phyloP scores from a whole-genome alignment of 2,797 vertebrate genomes.

The Macropodus opercularis region DNA sequence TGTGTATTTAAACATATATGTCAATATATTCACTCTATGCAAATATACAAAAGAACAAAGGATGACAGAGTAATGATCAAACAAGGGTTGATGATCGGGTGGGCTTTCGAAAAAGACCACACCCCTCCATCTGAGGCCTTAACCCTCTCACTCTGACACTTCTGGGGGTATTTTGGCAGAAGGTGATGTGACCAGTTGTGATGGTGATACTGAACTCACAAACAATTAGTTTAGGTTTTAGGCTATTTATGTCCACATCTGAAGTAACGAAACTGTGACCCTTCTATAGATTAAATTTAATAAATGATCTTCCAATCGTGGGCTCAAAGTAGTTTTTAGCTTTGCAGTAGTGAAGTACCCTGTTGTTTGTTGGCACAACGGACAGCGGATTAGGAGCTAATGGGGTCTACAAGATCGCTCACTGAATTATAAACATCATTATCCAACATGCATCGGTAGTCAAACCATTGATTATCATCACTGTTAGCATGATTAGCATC shows the following conservation, averaged over 20 bases:
- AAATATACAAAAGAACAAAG: slow-evolving; percentile 53
- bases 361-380: no score
- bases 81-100: slow-evolving; percentile 11
- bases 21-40: neutral
- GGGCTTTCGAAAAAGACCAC: slow-evolving; percentile 42
- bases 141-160: slow-evolving; percentile 19
- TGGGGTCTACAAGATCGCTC: neutral
- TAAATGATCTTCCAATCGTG: neutral
- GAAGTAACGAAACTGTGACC: no score
- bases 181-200: no score
- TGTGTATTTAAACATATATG: no score
- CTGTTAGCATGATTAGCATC: slow-evolving; percentile 54
- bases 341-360: no score
- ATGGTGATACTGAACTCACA: no score
- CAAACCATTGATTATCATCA: slow-evolving; percentile 48
- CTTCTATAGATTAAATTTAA: no score
- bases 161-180: neutral
- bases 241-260: neutral
- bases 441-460: neutral
- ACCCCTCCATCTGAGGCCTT: slow-evolving; percentile 60
- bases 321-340: neutral
- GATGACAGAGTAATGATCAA: slow-evolving; percentile 24
- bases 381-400: no score
- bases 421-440: neutral
- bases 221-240: no score